Evolutionary conservation across 2,888 invertebrate genomes (phyloP).

Genomic region (Helicoverpa assulta): DNA sequence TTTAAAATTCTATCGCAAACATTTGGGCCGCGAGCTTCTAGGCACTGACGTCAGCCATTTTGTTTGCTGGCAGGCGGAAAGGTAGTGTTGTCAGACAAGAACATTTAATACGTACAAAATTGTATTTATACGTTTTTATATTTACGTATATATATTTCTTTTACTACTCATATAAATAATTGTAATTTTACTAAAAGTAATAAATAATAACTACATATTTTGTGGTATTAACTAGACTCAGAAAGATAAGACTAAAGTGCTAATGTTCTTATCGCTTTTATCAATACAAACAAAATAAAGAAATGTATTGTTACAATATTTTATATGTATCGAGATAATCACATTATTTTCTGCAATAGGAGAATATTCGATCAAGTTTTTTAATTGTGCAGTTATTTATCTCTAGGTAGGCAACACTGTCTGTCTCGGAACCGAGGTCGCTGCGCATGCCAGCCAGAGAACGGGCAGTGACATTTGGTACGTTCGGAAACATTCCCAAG

Average conservation of each 20-base stretch:
- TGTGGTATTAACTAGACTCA: no score
- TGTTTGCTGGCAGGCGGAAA: slow-evolving; percentile 61
- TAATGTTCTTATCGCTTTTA: no score
- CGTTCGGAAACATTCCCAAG: slow-evolving; percentile 49
- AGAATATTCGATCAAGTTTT: neutral
- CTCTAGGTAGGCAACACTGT: slow-evolving; percentile 31
- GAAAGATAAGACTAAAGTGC: no score
- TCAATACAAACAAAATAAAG: no score
- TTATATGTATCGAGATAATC: no score
- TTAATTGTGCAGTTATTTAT: neutral
- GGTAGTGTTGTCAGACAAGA: slow-evolving; percentile 37
- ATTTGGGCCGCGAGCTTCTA: slow-evolving; percentile 70
- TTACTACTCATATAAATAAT: no score
- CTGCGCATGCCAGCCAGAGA: slow-evolving; percentile 34
- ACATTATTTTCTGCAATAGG: no score
- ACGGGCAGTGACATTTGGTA: slow-evolving; percentile 37
- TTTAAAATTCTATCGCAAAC: slow-evolving; percentile 71
- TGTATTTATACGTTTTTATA: neutral
- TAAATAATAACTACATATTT: no score
- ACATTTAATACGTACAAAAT: slow-evolving; percentile 25
- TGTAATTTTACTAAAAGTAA: no score
- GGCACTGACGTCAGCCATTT: slow-evolving; percentile 77
- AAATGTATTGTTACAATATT: no score
- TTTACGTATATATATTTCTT: no score
- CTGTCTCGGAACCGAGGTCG: slow-evolving; percentile 37